phyloP scores from a whole-genome alignment of 2,113 vertebrate species.

The Lepus americanus region DNA sequence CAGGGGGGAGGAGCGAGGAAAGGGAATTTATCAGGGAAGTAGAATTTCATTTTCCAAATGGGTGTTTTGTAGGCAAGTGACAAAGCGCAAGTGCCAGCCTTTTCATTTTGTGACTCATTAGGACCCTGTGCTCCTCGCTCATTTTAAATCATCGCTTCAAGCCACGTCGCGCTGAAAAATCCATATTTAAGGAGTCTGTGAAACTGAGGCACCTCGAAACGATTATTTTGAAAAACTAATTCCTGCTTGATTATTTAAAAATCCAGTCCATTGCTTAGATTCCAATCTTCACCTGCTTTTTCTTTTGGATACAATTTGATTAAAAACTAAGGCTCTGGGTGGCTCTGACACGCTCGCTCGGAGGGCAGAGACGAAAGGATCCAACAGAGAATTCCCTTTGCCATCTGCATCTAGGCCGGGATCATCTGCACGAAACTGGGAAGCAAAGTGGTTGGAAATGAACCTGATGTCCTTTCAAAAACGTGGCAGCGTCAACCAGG shows the following conservation, averaged over 20 bases:
- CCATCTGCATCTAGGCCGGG: not conserved
- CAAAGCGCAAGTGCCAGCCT: not conserved
- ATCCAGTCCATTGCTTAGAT: slow-evolving; percentile 66
- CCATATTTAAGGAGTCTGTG: slow-evolving; percentile 79
- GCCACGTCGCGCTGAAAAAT: slow-evolving; percentile 73
- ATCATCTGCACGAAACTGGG: slow-evolving; percentile 67
- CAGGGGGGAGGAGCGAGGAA: not conserved
- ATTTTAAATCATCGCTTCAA: slow-evolving; percentile 79
- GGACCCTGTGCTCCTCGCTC: slow-evolving; percentile 36
- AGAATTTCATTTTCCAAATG: slow-evolving; percentile 41
- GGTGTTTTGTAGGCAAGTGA: slow-evolving; percentile 34
- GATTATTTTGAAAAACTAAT: slow-evolving; percentile 79
- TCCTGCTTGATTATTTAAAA: slow-evolving; percentile 58
- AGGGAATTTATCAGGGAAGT: not conserved
- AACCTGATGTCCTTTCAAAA: not conserved
- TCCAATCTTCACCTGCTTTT: slow-evolving; percentile 55
- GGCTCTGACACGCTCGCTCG: slow-evolving; percentile 63
- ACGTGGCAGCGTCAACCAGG: not conserved
- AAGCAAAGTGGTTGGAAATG: not conserved
- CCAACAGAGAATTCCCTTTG: not conserved
- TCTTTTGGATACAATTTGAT: slow-evolving; percentile 5
- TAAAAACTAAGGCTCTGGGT: slow-evolving; percentile 50
- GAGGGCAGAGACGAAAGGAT: slow-evolving; percentile 65
- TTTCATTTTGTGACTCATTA: slow-evolving; percentile 78
- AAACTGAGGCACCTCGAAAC: slow-evolving; percentile 82